A percentile compares a stretch with the other conserved stretches of the same genome.
Evolutionary conservation across 2,113 vertebrate genomes (phyloP).

Genomic region (Microcebus lehilahytsara): DNA sequence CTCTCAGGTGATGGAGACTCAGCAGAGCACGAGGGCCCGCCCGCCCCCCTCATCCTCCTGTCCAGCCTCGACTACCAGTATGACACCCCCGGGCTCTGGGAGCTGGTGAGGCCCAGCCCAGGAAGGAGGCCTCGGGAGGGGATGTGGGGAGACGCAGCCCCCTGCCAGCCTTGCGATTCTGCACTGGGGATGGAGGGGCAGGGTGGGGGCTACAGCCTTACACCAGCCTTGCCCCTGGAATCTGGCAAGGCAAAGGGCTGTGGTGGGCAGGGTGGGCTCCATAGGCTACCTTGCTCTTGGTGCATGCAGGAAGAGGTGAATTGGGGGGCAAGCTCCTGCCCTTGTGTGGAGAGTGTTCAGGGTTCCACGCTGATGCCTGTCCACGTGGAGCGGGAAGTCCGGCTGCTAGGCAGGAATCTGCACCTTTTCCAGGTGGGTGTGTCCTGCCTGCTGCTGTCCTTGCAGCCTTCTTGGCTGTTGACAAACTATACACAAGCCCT

Average conservation of each 20-base stretch:
- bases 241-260: background rate
- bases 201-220: background rate
- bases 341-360: conserved; percentile 94
- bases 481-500: accelerated
- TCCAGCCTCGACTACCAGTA: conserved; percentile 93
- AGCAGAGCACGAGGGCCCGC: conserved; percentile 86
- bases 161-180: background rate
- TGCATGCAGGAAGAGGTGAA: conserved; percentile 86
- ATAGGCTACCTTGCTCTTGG: conserved; percentile 17
- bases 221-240: accelerated
- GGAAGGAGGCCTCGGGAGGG: conserved; percentile 62
- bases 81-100: conserved; percentile 89
- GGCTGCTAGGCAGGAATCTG: conserved; percentile 91
- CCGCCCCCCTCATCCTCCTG: conserved; percentile 88
- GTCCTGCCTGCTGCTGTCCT: accelerated
- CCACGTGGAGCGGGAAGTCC: conserved; percentile 90
- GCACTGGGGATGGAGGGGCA: background rate
- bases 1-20: conserved; percentile 95
- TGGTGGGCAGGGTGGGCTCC: background rate
- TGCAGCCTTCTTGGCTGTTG: background rate
- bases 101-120: conserved; percentile 88
- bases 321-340: conserved; percentile 91
- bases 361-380: conserved; percentile 91
- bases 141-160: background rate
- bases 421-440: conserved; percentile 92